Evolutionary conservation across 2,113 vertebrate species (phyloP), one percentile per base, ranked within the genome.

Genomic region (Ivindomyrus marchei): DNA sequence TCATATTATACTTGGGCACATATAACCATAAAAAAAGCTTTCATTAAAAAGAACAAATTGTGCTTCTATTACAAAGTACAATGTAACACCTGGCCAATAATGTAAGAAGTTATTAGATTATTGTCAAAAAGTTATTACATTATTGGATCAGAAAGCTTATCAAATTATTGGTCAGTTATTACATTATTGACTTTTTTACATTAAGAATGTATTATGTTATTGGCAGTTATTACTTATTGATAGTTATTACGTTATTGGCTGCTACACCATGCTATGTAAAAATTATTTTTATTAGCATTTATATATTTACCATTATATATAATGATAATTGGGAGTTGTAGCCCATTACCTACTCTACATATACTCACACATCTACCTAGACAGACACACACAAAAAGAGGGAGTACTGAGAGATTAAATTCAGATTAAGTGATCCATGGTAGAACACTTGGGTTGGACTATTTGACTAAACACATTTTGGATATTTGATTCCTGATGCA

Each of bases 401-500:
- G 89, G 90, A 91, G 88, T 90, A 85, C 88, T 66, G 45, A n/a
- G 21, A 85, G 45, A 45, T 85, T 46, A 84, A 17, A 17, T 47
- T 46, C 46, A 88, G n/a, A 90, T 74, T 87, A 15, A 58, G 90
- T 84, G 90, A 90, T 92, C 90, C 91, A 46, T 45, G 27, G 31
- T 7, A 80, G 27, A 91, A 91, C 27, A 83, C 86, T 9, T 27
- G 39, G 24, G 2, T 42, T 66, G 49, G 89, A 47, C 91, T 50
- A 50, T 36, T 49, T 49, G 90, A 90, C 87, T 89, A 90, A 89
- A 70, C 84, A 88, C 50, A 86, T 87, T 90, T 85, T 84, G 62
- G 21, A 74, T 84, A 84, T 89, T 89, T 91, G 56, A 89, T 83
- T 89, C 87, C 83, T 74, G 84, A 66, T 92, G 92, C 90, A 90